These are phyloP conservation scores for Nothocercus nigrocapillus DNA, from an alignment of 2,113 vertebrate species.

Conservation along the genomic window DNA sequence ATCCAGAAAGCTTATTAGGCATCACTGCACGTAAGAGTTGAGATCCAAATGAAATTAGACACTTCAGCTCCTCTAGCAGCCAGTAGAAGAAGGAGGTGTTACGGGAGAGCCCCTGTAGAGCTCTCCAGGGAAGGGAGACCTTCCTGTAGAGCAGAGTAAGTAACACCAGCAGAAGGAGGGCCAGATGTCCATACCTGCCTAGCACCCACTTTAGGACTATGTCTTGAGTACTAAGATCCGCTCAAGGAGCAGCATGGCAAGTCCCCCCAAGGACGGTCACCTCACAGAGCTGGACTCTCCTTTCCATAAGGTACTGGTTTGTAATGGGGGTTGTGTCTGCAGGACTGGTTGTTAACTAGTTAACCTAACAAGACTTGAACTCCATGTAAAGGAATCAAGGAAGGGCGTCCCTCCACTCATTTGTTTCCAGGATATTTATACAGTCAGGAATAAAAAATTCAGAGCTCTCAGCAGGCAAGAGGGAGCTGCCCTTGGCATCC, in stretches of 20 bases:
- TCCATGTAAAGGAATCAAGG: not conserved
- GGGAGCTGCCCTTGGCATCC: not conserved
- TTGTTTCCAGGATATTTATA: not conserved
- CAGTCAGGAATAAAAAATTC: not conserved
- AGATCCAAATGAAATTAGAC: not conserved
- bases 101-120: not conserved
- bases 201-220: not conserved
- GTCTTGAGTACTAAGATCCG: not conserved
- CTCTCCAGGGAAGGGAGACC: too few relatives aligned
- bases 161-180: not conserved
- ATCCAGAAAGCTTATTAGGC: not conserved
- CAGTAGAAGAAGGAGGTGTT: not conserved
- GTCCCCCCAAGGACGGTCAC: accelerated
- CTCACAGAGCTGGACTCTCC: not conserved
- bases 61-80: not conserved
- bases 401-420: not conserved
- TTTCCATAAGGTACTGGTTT: not conserved
- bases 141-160: not conserved
- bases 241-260: accelerated
- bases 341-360: not conserved
- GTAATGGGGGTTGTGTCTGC: not conserved
- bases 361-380: not conserved
- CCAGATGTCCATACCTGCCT: not conserved
- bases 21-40: not conserved
- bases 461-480: not conserved